Conservation (phyloP, 2,113 vertebrate species). For the Embiotoca jacksoni region DNA sequence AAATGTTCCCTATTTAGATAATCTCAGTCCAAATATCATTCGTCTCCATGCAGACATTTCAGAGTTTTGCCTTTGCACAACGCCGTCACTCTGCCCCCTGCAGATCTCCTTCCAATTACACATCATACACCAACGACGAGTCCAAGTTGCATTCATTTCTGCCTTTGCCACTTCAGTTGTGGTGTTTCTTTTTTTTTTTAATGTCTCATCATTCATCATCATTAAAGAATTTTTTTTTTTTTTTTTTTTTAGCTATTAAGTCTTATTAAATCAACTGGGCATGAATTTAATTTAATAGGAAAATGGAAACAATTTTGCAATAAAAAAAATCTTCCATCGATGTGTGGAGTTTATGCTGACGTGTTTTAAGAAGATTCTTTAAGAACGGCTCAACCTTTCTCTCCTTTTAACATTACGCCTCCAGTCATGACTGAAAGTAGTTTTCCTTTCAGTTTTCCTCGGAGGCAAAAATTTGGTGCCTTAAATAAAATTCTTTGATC, state of each 20-base stretch:
- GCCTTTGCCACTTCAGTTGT: background rate
- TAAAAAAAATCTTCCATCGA: constrained; percentile 41
- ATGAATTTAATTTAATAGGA: constrained; percentile 25
- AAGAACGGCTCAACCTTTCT: no score
- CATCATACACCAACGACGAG: background rate
- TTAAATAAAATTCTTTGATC: no score
- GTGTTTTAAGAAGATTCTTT: background rate
- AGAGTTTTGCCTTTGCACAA: constrained; percentile 40
- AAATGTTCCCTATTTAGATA: constrained; percentile 50
- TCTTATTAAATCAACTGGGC: constrained; percentile 26
- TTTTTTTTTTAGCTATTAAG: constrained; percentile 9
- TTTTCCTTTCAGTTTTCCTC: no score
- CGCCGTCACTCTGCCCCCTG: background rate
- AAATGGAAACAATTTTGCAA: constrained; percentile 48
- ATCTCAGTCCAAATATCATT: constrained; percentile 45
- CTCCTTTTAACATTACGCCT: no score
- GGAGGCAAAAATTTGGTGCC: no score
- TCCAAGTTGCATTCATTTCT: background rate
- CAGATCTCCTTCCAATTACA: background rate
- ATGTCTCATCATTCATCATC: background rate
- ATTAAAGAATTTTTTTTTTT: constrained; percentile 5
- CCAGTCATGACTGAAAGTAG: no score
- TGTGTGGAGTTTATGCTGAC: background rate
- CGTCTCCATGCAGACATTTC: constrained; percentile 39
- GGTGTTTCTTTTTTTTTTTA: no score